Percentiles rank a stretch among this genome's conserved stretches.
Evolutionary conservation across 2,113 vertebrate genomes (phyloP).

Genomic region (Labeo rohita): DNA sequence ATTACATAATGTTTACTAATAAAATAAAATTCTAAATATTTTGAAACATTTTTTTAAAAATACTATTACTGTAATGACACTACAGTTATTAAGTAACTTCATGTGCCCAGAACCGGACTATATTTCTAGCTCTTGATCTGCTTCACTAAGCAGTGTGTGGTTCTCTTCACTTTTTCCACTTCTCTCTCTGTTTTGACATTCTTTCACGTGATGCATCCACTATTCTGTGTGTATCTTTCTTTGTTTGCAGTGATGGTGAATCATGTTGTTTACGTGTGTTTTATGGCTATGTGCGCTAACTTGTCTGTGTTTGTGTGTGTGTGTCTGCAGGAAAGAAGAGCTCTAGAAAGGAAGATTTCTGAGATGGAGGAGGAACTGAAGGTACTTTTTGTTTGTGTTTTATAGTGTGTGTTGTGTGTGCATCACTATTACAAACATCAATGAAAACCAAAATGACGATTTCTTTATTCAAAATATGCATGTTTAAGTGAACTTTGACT

Average conservation of each 20-base stretch:
- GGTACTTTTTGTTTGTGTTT: slow-evolving; percentile 70
- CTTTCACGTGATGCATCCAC: background rate
- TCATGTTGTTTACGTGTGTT: slow-evolving; percentile 8
- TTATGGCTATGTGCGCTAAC: slow-evolving; percentile 12
- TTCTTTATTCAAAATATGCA: background rate
- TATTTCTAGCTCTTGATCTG: slow-evolving; percentile 3
- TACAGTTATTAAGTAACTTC: background rate
- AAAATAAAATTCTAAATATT: too few relatives aligned
- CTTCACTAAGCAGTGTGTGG: slow-evolving; percentile 38
- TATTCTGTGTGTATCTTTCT: background rate
- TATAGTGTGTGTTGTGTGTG: background rate
- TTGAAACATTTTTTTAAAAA: too few relatives aligned
- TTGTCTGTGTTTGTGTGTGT: slow-evolving; percentile 14
- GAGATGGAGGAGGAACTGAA: slow-evolving; percentile 99
- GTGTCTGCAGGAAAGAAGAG: slow-evolving; percentile 93
- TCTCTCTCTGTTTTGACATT: background rate
- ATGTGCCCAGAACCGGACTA: background rate
- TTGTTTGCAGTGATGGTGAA: background rate
- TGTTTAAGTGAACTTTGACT: background rate
- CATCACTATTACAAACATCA: background rate
- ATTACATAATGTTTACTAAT: too few relatives aligned
- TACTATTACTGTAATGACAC: background rate
- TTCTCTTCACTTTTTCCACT: slow-evolving; percentile 14
- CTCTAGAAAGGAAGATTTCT: slow-evolving; percentile 99
- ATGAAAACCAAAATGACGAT: background rate